Base-by-base conservation (phyloP, 1,140 invertebrate species). In the Drosophila pallidifrons region DNA sequence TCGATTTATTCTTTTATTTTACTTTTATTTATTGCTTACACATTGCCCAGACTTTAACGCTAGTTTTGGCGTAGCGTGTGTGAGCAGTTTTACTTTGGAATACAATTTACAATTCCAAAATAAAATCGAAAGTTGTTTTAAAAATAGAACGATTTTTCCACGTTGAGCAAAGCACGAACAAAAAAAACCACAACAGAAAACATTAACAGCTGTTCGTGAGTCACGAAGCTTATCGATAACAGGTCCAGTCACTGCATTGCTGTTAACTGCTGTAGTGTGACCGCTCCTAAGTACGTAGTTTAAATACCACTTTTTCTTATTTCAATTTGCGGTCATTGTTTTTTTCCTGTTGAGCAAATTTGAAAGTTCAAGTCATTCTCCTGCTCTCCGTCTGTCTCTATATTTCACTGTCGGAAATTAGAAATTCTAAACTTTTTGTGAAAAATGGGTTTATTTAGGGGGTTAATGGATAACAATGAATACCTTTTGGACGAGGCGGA, bases 401-500 rank as follows among this genome's bases (percentile, higher is more conserved):
- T n/a, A 5, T 43, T 6, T 8, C 28, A 25, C 6, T 10, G 10
- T 25, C 8, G 2, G 1, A 52, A 58, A 61, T 32, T 16, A 20
- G 25, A 55, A 28, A 63, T 41, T 41, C 8, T 10, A 11, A 41
- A 41, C 38, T 6, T 35, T 5, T 35, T 7, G 2, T 8, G 20
- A 5, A 59, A 60, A 60, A 83, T 70, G 46, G 43, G 15, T 32
- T 41, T 0, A 15, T 65, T 11, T 57, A 77, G 7, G 65, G 73
- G 3, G 68, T 60, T 15, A 64, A 64, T 32, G 35, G 30, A 25
- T 47, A 51, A 70, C 20, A 74, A 43, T 25, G 75, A 88, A n/a
- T 35, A 77, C 11, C 43, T 45, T 0, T 25, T 79, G 45, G 97
- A 98, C 92, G 94, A 96, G 15, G 96, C 98, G 93, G 98, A 98